Evolutionary conservation across 2,113 vertebrate genomes (phyloP).

Genomic region (Gasterosteus aculeatus): DNA sequence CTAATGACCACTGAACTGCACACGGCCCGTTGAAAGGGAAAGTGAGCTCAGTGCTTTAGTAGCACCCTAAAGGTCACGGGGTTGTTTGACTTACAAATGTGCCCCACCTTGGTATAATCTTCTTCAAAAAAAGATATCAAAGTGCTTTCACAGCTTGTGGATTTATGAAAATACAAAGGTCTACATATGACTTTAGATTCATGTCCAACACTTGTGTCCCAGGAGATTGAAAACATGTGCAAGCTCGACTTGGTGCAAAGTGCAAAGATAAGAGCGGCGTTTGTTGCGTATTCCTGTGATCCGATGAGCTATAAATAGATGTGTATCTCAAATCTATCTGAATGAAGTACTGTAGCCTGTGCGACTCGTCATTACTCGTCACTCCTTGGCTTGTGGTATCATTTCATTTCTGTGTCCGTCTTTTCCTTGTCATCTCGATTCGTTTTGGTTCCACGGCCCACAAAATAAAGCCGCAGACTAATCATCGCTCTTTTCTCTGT

Average conservation of each 20-base stretch:
- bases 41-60: conserved; percentile 15
- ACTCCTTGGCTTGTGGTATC: conserved; percentile 8
- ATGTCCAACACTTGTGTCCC: conserved; percentile 10
- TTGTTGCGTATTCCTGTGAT: conserved; percentile 44
- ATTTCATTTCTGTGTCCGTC: conserved; percentile 27
- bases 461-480: background rate
- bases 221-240: conserved; percentile 22
- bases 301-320: conserved; percentile 40
- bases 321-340: conserved; percentile 47
- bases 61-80: conserved; percentile 20
- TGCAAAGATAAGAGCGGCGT: conserved; percentile 37
- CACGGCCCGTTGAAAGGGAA: background rate
- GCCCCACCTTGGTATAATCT: conserved; percentile 4
- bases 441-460: conserved; percentile 25
- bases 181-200: conserved; percentile 31
- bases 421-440: conserved; percentile 30
- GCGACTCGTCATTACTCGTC: conserved; percentile 9
- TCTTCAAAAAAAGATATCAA: conserved; percentile 31
- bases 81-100: conserved; percentile 24
- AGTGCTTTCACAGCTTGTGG: conserved; percentile 7
- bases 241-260: conserved; percentile 28
- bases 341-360: conserved; percentile 34
- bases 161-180: conserved; percentile 18
- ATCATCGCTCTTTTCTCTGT: background rate
- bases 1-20: conserved; percentile 20